Percentiles rank a stretch among this genome's conserved stretches.
Conservation (phyloP, 2,113 vertebrate species). For the Elgaria multicarinata region DNA sequence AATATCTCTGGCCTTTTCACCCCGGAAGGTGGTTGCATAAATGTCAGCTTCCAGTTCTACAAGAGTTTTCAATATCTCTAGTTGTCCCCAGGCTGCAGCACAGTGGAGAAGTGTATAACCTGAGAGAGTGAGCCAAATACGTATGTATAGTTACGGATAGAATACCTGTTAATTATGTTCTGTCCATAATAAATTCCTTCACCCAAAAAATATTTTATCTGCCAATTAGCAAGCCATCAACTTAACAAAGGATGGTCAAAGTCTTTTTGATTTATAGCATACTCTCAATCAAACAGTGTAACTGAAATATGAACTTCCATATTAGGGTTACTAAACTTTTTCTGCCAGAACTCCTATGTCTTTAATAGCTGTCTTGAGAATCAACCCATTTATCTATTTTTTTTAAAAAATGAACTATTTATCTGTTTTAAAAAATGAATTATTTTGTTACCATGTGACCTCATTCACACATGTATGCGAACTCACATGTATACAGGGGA, state of each 20-base stretch:
- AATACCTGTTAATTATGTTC: background rate
- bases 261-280: background rate
- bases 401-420: too few relatives aligned
- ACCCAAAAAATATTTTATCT: background rate
- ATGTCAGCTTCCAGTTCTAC: conserved; percentile 79
- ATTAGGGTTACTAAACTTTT: background rate
- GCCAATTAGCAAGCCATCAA: background rate
- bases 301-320: background rate
- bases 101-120: conserved; percentile 83
- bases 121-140: conserved; percentile 41
- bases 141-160: background rate
- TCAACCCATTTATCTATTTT: background rate
- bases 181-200: background rate
- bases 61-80: conserved; percentile 79
- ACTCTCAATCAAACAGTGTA: background rate
- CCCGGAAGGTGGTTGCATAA: conserved; percentile 72
- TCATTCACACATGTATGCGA: background rate
- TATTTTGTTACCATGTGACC: too few relatives aligned
- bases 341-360: background rate
- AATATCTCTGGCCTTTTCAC: conserved; percentile 78
- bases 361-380: background rate
- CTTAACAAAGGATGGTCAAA: background rate
- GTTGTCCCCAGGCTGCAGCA: conserved; percentile 83
- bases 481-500: background rate
- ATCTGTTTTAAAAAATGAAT: too few relatives aligned